Evolutionary conservation across 1,140 invertebrate species (phyloP), one percentile per base, ranked within the genome.

Genomic region (Atopsyche davidsoni): DNA sequence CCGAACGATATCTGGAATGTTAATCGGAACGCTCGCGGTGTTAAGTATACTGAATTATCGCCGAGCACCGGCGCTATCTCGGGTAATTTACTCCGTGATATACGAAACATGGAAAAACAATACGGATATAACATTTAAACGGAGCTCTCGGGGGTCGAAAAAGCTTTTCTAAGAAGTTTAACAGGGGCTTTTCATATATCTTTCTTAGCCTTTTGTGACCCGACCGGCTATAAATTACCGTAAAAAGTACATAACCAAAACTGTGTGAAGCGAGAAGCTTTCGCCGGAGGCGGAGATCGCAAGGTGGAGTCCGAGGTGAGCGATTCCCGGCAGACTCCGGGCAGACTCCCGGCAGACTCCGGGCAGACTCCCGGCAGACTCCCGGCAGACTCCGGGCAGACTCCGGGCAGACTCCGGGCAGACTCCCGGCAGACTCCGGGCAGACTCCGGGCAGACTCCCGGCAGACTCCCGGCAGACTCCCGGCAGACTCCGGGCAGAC

Each of bases 201-300:
- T 53, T 57, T 57, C 55, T 57, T 53, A 53, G 51, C 55, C 55
- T 44, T 57, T 51, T 57, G 47, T 53, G 47, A 53, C 46, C 45
- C 51, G n/a, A 28, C 34, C 39, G 51, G 46, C 38, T 43, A 57
- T 57, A 57, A 57, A 57, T 57, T 53, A 53, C 55, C 19, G 46
- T 50, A 46, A 53, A 53, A 53, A 57, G 50, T 52, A 42, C 35
- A 45, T 39, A 52, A 28, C 50, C 43, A 46, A 52, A 52, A 52
- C 42, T 52, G 50, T 52, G 50, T 52, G 43, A 31, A 52, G 46
- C n/a, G n/a, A 52, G 50, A 46, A 52, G 46, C 42, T 52, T 52
- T 45, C 35, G 42, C 46, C 39, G 31, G 17, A 17, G 21, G 24
- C 19, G 18, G 44, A 51, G n/a, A n/a, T n/a, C n/a, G n/a, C n/a